A percentile compares a stretch with the other conserved stretches of the same genome.
Evolutionary conservation across 2,888 invertebrate species (phyloP).

Genomic region (Conistra vaccinii): DNA sequence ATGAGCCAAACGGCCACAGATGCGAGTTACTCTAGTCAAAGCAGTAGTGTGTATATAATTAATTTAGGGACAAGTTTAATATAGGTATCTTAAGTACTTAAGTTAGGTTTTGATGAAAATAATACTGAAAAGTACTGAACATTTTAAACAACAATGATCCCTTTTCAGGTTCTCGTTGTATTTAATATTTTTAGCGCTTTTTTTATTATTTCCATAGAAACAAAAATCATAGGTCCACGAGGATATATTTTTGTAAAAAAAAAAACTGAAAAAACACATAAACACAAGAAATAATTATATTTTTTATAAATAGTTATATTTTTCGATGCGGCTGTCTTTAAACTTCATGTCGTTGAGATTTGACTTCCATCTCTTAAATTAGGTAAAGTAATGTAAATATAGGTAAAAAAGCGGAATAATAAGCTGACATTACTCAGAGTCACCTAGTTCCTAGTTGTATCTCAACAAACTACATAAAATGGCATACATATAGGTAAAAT

Average conservation of each 20-base stretch:
- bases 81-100: conserved; percentile 3
- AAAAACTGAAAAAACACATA: conserved; percentile 57
- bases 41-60: conserved; percentile 75
- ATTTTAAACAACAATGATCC: background rate
- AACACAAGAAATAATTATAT: conserved; percentile 60
- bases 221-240: conserved; percentile 15
- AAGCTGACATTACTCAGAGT: conserved; percentile 67
- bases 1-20: conserved; percentile 7
- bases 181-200: conserved; percentile 12
- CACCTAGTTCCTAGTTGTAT: conserved; percentile 73
- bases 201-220: conserved; percentile 41
- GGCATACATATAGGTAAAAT: conserved; percentile 4
- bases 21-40: conserved; percentile 75
- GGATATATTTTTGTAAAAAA: conserved; percentile 73
- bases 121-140: conserved; percentile 24
- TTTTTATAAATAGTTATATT: conserved; percentile 63
- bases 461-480: conserved; percentile 8
- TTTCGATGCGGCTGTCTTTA: conserved; percentile 50
- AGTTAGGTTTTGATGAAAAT: conserved; percentile 43
- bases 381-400: conserved; percentile 27
- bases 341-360: conserved; percentile 3
- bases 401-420: background rate
- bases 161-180: background rate
- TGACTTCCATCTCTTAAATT: conserved; percentile 42
- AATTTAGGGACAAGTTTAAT: conserved; percentile 30